phyloP scores from a whole-genome alignment of 1,140 invertebrate genomes.

The Ceratina japonica region DNA sequence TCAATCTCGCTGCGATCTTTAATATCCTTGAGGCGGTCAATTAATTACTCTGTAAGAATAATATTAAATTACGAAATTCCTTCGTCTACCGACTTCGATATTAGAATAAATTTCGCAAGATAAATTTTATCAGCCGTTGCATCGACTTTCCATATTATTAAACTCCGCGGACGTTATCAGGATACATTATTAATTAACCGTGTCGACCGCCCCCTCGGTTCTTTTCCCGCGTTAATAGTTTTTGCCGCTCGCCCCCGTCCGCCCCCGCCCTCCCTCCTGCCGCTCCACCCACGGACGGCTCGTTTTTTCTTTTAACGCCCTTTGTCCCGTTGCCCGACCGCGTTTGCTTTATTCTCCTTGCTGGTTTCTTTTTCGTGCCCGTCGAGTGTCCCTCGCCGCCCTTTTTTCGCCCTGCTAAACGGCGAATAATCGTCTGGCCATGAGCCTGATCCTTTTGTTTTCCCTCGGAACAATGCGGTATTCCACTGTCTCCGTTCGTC shows the following conservation, averaged over 20 bases:
- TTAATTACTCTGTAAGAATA: conserved; percentile 19
- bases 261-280: not conserved
- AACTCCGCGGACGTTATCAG: not conserved
- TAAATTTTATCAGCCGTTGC: not conserved
- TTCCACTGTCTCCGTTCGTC: conserved; percentile 6
- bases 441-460: conserved; percentile 55
- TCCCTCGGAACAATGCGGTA: conserved; percentile 52
- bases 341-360: conserved; percentile 47
- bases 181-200: conserved; percentile 26
- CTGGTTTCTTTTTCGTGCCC: conserved; percentile 48
- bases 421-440: conserved; percentile 61
- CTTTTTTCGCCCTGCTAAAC: conserved; percentile 51
- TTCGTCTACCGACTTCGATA: not conserved
- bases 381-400: conserved; percentile 42
- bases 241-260: not conserved
- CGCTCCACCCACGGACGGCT: not conserved
- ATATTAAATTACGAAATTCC: conserved; percentile 23
- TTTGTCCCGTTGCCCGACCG: conserved; percentile 43
- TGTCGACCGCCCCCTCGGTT: not conserved
- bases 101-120: not conserved
- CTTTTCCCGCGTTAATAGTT: not conserved
- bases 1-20: not conserved
- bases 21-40: conserved; percentile 13
- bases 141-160: conserved; percentile 38
- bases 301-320: conserved; percentile 49